Evolutionary conservation across 1,140 invertebrate species (phyloP).

Genomic region (Psilanteris sp.): DNA sequence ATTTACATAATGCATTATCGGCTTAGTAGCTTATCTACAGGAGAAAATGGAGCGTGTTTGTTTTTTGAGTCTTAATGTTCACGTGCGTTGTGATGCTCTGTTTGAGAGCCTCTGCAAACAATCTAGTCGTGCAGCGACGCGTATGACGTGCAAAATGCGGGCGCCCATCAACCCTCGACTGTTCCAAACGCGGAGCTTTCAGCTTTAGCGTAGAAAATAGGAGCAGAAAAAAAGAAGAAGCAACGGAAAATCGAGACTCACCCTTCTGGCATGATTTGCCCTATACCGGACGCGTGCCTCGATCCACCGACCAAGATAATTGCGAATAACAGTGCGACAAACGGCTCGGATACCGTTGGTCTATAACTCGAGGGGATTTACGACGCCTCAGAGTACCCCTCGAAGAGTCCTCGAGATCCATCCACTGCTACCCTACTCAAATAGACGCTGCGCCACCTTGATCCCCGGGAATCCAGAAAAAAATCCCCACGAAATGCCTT

Average conservation of each 20-base stretch:
- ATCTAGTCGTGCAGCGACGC: slow-evolving; percentile 80
- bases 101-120: slow-evolving; percentile 81
- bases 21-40: slow-evolving; percentile 57
- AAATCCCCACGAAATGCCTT: slow-evolving; percentile 42
- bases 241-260: slow-evolving; percentile 48
- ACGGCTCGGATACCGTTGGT: slow-evolving; percentile 71
- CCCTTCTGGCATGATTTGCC: slow-evolving; percentile 56
- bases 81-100: slow-evolving; percentile 25
- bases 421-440: slow-evolving; percentile 13
- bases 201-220: slow-evolving; percentile 55
- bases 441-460: slow-evolving; percentile 42
- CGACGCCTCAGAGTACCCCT: slow-evolving; percentile 55
- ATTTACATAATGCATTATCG: slow-evolving; percentile 49
- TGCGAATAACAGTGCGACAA: slow-evolving; percentile 79
- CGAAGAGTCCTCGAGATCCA: slow-evolving; percentile 15
- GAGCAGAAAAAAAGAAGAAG: slow-evolving; percentile 23
- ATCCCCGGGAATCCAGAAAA: slow-evolving; percentile 48
- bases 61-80: slow-evolving; percentile 51
- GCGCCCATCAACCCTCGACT: slow-evolving; percentile 74
- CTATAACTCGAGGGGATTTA: slow-evolving; percentile 67
- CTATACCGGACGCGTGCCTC: slow-evolving; percentile 74
- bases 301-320: slow-evolving; percentile 77
- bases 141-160: slow-evolving; percentile 81
- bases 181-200: slow-evolving; percentile 45
- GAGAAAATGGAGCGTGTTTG: slow-evolving; percentile 52